These are phyloP conservation scores for Ciconia maguari DNA, from an alignment of 2,113 vertebrate species.

Conservation along the genomic window DNA sequence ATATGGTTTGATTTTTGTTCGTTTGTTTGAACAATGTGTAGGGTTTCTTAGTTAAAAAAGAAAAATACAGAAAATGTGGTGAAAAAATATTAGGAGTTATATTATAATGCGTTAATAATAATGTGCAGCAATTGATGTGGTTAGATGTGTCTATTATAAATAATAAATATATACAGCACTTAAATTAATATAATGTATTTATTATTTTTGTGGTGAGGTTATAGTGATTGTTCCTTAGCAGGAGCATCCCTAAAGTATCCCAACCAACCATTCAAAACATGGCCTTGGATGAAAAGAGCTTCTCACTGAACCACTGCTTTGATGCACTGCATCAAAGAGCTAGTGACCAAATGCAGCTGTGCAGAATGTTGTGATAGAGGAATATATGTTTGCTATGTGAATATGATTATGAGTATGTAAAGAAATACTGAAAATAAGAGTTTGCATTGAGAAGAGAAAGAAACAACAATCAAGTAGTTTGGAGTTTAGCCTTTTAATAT, in stretches of 20 bases:
- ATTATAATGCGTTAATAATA: too few relatives aligned
- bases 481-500: neutral
- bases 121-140: neutral
- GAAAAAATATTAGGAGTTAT: too few relatives aligned
- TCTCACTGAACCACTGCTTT: neutral
- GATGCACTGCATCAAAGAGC: neutral
- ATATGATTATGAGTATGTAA: neutral
- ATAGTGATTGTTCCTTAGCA: neutral
- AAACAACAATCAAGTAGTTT: neutral
- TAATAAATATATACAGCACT: neutral
- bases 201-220: neutral
- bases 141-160: neutral
- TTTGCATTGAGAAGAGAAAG: neutral
- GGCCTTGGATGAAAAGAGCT: neutral
- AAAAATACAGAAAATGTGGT: too few relatives aligned
- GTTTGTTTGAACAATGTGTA: too few relatives aligned
- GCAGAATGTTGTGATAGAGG: neutral
- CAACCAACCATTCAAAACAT: neutral
- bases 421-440: neutral
- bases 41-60: too few relatives aligned
- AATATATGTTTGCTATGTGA: neutral
- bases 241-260: neutral
- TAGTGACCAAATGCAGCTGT: neutral
- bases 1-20: too few relatives aligned
- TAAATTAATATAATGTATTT: neutral